Evolutionary conservation across 1,140 invertebrate species (phyloP).

Genomic region (Drosophila persimilis): DNA sequence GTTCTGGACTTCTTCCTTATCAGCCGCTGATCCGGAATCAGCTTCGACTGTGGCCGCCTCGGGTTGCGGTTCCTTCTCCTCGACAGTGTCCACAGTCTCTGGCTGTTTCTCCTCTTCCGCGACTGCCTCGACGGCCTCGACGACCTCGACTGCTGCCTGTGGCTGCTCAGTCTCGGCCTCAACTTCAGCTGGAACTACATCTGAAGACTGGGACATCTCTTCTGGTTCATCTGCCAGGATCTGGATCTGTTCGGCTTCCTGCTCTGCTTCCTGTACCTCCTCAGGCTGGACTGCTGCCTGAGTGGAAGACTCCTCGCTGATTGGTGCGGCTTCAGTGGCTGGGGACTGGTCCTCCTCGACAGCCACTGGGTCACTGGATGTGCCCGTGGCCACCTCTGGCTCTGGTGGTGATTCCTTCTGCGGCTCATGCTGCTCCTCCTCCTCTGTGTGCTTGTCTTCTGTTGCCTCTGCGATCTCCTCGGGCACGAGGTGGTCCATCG

Average conservation of each 20-base stretch:
- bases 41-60: not conserved
- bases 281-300: not conserved
- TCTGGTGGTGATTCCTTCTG: not conserved
- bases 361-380: not conserved
- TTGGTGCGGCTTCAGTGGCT: constrained; percentile 7
- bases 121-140: constrained; percentile 18
- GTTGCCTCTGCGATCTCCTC: constrained; percentile 35
- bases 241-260: no score
- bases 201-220: constrained; percentile 3
- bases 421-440: constrained; percentile 5
- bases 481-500: constrained; percentile 55
- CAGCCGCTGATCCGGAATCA: constrained; percentile 2
- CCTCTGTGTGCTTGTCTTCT: constrained; percentile 11
- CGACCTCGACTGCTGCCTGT: not conserved
- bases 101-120: constrained; percentile 21
- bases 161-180: constrained; percentile 17
- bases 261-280: constrained; percentile 17
- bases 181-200: not conserved
- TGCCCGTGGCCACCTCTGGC: not conserved
- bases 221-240: constrained; percentile 22
- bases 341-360: not conserved
- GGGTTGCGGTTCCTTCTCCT: not conserved
- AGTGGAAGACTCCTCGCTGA: not conserved
- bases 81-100: not conserved
- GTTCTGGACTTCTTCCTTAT: constrained; percentile 9